Evolutionary conservation across 2,888 invertebrate species (phyloP).

Genomic region (Cephonodes hylas): DNA sequence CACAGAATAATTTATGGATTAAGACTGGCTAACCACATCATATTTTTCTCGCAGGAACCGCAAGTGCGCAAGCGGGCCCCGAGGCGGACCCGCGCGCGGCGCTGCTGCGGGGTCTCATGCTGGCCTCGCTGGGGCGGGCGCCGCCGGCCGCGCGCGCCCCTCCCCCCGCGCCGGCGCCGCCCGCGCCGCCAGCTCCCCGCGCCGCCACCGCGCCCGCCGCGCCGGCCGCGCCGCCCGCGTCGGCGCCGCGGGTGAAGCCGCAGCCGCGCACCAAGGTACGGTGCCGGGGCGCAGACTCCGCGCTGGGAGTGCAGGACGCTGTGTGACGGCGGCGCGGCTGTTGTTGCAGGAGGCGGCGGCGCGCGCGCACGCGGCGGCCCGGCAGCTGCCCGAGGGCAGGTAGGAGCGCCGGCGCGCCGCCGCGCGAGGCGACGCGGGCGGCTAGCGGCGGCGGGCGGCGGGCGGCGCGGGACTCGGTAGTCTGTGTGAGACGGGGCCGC

Average conservation of each 20-base stretch:
- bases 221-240: constrained; percentile 41
- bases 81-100: constrained; percentile 68
- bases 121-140: constrained; percentile 69
- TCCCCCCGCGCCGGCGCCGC: constrained; percentile 33
- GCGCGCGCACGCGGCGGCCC: constrained; percentile 53
- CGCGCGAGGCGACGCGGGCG: constrained; percentile 23
- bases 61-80: constrained; percentile 43
- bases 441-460: constrained; percentile 22
- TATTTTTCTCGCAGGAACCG: constrained; percentile 38
- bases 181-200: constrained; percentile 34
- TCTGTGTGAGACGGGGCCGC: constrained; percentile 26
- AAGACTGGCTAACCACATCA: neutral
- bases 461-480: constrained; percentile 24
- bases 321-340: constrained; percentile 38
- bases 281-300: constrained; percentile 18
- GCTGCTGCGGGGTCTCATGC: constrained; percentile 68
- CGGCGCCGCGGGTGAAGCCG: constrained; percentile 61
- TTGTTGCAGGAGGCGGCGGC: constrained; percentile 48
- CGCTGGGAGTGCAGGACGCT: constrained; percentile 19
- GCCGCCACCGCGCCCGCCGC: constrained; percentile 33
- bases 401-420: constrained; percentile 51
- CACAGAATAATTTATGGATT: neutral
- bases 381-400: constrained; percentile 71
- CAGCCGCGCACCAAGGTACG: constrained; percentile 67
- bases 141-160: constrained; percentile 40